These are phyloP conservation scores for Seira ritae DNA, from an alignment of 2,888 invertebrate species.

Conservation along the genomic window DNA sequence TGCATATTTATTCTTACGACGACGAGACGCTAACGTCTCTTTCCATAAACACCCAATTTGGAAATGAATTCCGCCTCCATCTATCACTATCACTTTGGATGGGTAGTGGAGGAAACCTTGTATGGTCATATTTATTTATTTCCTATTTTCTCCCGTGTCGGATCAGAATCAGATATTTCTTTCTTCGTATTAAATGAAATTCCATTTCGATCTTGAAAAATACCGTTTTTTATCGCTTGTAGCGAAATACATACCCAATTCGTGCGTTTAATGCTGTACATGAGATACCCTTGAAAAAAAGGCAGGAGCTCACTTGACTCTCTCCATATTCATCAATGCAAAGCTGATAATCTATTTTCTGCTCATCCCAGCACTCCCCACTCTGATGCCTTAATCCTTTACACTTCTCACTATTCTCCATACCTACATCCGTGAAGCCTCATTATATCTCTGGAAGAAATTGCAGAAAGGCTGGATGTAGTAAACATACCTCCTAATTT, in stretches of 20 bases:
- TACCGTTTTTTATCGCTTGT: constrained; percentile 9
- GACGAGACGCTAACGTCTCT: too few relatives aligned
- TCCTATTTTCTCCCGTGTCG: too few relatives aligned
- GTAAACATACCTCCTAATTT: constrained; percentile 20
- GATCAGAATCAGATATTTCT: too few relatives aligned
- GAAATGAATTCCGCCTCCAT: too few relatives aligned
- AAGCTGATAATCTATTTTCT: constrained; percentile 34
- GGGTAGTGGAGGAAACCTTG: too few relatives aligned
- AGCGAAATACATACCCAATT: too few relatives aligned
- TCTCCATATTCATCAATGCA: constrained; percentile 45
- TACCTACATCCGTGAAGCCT: background rate
- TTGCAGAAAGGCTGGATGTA: background rate
- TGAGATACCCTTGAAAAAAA: constrained; percentile 59
- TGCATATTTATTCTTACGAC: background rate
- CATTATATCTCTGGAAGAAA: constrained; percentile 8
- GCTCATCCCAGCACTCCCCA: too few relatives aligned
- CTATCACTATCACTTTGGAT: too few relatives aligned
- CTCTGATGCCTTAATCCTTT: background rate
- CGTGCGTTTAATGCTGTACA: too few relatives aligned
- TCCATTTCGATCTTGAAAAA: too few relatives aligned
- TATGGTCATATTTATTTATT: too few relatives aligned
- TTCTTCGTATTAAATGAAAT: too few relatives aligned
- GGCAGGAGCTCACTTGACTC: constrained; percentile 59
- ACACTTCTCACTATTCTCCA: background rate
- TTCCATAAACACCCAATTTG: constrained; percentile 12